phyloP scores from a whole-genome alignment of 2,113 vertebrate species.

The Phyllostomus discolor region DNA sequence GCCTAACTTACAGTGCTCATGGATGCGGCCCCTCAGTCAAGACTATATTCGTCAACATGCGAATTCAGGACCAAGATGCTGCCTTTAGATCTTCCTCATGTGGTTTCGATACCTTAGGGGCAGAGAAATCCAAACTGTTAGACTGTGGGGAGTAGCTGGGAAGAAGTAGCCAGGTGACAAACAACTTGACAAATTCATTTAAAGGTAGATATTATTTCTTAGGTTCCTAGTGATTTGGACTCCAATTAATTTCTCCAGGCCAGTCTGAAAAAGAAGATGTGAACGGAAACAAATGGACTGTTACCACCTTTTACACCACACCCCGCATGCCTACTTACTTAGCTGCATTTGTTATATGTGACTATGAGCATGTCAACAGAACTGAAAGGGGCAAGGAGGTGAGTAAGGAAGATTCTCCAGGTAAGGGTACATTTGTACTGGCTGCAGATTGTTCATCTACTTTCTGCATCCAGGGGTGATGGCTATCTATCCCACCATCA shows the following conservation, averaged over 20 bases:
- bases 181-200: not conserved
- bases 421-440: not conserved
- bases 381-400: slow-evolving; percentile 82
- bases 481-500: no score
- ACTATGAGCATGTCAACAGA: slow-evolving; percentile 78
- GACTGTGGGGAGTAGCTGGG: not conserved
- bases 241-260: slow-evolving; percentile 73
- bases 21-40: not conserved
- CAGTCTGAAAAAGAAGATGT: slow-evolving; percentile 75
- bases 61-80: not conserved
- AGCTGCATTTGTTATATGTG: slow-evolving; percentile 80
- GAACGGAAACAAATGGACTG: slow-evolving; percentile 79
- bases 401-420: slow-evolving; percentile 3
- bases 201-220: not conserved
- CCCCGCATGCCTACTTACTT: slow-evolving; percentile 86
- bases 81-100: not conserved
- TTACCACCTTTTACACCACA: slow-evolving; percentile 81
- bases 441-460: rapidly evolving
- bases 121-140: not conserved
- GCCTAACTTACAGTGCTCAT: not conserved
- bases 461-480: not conserved
- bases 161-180: not conserved
- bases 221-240: slow-evolving; percentile 22
- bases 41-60: not conserved
- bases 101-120: not conserved